These are phyloP conservation scores for Platycheirus rosarum DNA, from an alignment of 2,888 invertebrate species.

Conservation along the genomic window DNA sequence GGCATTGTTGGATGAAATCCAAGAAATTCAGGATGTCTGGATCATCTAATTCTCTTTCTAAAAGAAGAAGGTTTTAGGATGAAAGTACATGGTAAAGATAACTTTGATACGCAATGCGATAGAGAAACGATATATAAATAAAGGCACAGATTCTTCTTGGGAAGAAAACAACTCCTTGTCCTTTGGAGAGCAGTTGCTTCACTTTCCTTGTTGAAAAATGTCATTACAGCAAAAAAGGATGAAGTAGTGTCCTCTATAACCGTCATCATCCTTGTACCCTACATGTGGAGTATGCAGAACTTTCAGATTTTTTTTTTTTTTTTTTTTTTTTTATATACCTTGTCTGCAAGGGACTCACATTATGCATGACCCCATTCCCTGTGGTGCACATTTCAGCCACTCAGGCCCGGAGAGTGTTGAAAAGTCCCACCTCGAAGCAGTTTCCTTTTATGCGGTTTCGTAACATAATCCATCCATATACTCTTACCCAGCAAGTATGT, in stretches of 20 bases:
- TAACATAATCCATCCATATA: neutral
- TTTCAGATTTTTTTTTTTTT: neutral
- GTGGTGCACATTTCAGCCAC: constrained; percentile 1
- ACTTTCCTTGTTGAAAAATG: neutral
- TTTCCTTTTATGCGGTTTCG: constrained; percentile 13
- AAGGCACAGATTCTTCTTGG: neutral
- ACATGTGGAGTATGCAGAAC: constrained; percentile 10
- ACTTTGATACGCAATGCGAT: constrained; percentile 3
- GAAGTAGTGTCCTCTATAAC: constrained; percentile 5
- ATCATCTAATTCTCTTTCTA: constrained; percentile 22
- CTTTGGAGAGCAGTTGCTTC: neutral
- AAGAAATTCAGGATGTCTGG: constrained; percentile 13
- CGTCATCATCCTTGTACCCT: neutral
- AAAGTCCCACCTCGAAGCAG: neutral
- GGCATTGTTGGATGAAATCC: constrained; percentile 4
- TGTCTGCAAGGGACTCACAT: constrained; percentile 1
- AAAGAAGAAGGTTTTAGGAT: neutral
- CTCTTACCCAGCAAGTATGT: neutral
- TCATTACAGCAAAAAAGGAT: constrained; percentile 27
- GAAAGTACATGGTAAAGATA: constrained; percentile 4
- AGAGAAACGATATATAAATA: neutral
- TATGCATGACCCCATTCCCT: constrained; percentile 17
- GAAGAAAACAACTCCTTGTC: neutral
- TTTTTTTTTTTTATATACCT: neutral
- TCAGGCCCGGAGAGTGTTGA: neutral